These are phyloP conservation scores for Patiria miniata DNA, from an alignment of 35 echinoderm and acorn worm species.

Conservation along the genomic window DNA sequence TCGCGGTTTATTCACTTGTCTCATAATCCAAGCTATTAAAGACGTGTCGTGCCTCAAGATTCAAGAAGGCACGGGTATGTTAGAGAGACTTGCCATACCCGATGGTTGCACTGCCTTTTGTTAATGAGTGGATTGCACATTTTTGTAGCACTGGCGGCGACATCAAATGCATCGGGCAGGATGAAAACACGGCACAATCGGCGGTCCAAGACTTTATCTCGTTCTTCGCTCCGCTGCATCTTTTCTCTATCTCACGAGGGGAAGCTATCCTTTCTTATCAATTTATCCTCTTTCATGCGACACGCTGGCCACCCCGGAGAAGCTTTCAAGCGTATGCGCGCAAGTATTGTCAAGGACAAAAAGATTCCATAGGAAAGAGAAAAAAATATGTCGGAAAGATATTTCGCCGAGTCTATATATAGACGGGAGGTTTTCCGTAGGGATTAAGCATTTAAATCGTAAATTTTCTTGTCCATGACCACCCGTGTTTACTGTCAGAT, in stretches of 20 bases:
- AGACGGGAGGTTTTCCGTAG: not conserved
- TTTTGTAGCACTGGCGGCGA: not conserved
- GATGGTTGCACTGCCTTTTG: too few relatives aligned
- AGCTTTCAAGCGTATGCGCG: not conserved
- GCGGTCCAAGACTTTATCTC: not conserved
- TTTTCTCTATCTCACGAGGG: not conserved
- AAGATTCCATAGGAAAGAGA: too few relatives aligned
- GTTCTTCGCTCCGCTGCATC: not conserved
- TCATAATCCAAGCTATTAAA: too few relatives aligned
- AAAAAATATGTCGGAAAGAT: too few relatives aligned
- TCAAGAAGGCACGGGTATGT: not conserved
- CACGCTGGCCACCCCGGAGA: not conserved
- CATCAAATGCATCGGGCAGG: not conserved
- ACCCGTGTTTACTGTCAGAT: not conserved
- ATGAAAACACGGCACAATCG: not conserved
- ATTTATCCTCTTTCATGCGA: not conserved
- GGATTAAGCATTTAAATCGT: constrained; percentile 7
- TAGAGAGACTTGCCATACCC: too few relatives aligned
- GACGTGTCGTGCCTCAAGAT: too few relatives aligned
- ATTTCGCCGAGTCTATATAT: not conserved
- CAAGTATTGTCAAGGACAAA: not conserved
- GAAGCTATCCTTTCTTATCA: constrained; percentile 1
- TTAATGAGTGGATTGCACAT: not conserved
- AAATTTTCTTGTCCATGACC: not conserved
- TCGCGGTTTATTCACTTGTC: too few relatives aligned